Evolutionary conservation across 2,113 vertebrate genomes (phyloP).

Genomic region (Caretta caretta): DNA sequence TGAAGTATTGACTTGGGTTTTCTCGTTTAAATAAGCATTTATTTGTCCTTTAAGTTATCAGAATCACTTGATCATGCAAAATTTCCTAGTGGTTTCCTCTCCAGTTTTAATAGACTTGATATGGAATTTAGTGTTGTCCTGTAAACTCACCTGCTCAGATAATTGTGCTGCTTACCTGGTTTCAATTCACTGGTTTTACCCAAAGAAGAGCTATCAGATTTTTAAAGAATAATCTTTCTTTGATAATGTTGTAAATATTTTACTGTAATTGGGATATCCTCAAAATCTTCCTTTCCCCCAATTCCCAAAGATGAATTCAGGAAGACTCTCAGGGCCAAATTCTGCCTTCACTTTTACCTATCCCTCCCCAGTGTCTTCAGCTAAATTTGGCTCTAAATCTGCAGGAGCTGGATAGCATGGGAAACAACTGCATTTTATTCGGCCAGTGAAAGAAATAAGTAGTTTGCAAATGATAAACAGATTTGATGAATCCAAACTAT

Average conservation of each 20-base stretch:
- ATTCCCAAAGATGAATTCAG: neutral
- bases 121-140: neutral
- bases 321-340: neutral
- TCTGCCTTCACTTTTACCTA: neutral
- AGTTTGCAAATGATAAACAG: neutral
- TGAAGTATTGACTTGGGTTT: neutral
- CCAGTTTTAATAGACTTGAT: neutral
- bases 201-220: neutral
- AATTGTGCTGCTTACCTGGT: neutral
- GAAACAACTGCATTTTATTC: neutral
- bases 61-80: neutral
- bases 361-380: neutral
- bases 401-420: neutral
- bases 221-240: neutral
- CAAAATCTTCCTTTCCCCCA: neutral
- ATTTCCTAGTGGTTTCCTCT: neutral
- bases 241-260: neutral
- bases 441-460: neutral
- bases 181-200: neutral
- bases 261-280: neutral
- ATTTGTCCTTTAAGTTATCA: neutral
- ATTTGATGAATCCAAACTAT: constrained; percentile 16
- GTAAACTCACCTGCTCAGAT: neutral
- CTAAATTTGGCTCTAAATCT: neutral
- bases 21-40: constrained; percentile 36